phyloP scores from a whole-genome alignment of 37 sponge, comb jelly and placozoan genomes.

The Trichoplax adhaerens region DNA sequence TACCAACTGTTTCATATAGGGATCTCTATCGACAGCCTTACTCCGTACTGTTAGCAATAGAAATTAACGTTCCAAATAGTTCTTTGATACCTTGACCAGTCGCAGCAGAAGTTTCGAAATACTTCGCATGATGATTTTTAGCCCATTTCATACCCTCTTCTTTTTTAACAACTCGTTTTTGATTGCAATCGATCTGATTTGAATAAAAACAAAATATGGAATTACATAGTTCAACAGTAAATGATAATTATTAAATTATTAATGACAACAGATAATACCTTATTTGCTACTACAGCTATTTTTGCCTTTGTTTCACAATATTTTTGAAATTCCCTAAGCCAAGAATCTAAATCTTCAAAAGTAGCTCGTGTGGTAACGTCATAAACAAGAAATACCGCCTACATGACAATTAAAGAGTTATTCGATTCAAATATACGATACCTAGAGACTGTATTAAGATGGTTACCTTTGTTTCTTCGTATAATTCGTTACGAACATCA shows the following conservation, averaged over 20 bases:
- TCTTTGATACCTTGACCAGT: background rate
- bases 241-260: background rate
- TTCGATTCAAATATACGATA: too few relatives aligned
- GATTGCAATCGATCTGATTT: conserved; percentile 9
- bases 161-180: conserved; percentile 5
- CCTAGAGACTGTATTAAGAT: too few relatives aligned
- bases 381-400: conserved; percentile 16
- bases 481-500: conserved; percentile 19
- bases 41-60: too few relatives aligned
- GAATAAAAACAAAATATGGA: too few relatives aligned
- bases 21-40: too few relatives aligned
- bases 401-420: too few relatives aligned
- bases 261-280: conserved; percentile 2
- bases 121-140: conserved; percentile 9
- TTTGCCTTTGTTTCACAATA: background rate
- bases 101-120: conserved; percentile 16
- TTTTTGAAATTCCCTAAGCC: conserved; percentile 11
- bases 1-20: too few relatives aligned
- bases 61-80: too few relatives aligned
- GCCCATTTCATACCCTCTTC: conserved; percentile 21
- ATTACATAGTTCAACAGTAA: background rate
- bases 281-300: conserved; percentile 16
- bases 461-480: conserved; percentile 1
- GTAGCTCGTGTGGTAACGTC: conserved; percentile 18
- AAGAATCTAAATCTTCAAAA: conserved; percentile 12